Evolutionary conservation across 1,140 invertebrate genomes (phyloP).

Genomic region (Zaprionus ghesquierei): DNA sequence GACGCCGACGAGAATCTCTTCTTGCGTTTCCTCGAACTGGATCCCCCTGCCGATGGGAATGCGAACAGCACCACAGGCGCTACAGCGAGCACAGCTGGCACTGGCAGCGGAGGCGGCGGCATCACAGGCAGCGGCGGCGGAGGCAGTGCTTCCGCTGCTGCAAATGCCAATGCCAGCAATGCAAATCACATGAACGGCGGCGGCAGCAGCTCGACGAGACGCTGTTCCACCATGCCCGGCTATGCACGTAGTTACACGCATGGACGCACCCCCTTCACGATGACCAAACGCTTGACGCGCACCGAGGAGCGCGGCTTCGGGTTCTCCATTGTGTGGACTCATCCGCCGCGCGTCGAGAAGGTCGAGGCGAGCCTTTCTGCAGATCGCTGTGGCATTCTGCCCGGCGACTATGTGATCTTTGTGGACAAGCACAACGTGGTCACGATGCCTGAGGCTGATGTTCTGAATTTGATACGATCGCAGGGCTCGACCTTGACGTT

Average conservation of each 20-base stretch:
- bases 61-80: conserved; percentile 77
- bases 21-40: conserved; percentile 90
- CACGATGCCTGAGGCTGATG: conserved; percentile 89
- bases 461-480: conserved; percentile 89
- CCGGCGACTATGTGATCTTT: conserved; percentile 93
- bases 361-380: conserved; percentile 92
- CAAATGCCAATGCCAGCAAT: conserved; percentile 55
- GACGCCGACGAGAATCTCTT: conserved; percentile 89
- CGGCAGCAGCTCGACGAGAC: conserved; percentile 29
- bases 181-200: conserved; percentile 62
- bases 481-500: conserved; percentile 85
- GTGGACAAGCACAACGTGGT: conserved; percentile 93
- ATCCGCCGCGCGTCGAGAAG: conserved; percentile 93
- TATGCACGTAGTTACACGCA: conserved; percentile 8
- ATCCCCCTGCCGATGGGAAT: conserved; percentile 86
- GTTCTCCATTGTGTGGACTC: conserved; percentile 95
- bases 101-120: not conserved
- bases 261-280: conserved; percentile 92
- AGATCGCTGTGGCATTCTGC: conserved; percentile 89
- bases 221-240: conserved; percentile 42
- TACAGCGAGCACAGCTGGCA: conserved; percentile 63
- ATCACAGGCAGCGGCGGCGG: conserved; percentile 76
- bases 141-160: conserved; percentile 39
- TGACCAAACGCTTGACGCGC: conserved; percentile 87
- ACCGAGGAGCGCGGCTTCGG: conserved; percentile 88